Evolutionary conservation across 2,113 vertebrate genomes (phyloP).

Genomic region (Toxotes jaculatrix): DNA sequence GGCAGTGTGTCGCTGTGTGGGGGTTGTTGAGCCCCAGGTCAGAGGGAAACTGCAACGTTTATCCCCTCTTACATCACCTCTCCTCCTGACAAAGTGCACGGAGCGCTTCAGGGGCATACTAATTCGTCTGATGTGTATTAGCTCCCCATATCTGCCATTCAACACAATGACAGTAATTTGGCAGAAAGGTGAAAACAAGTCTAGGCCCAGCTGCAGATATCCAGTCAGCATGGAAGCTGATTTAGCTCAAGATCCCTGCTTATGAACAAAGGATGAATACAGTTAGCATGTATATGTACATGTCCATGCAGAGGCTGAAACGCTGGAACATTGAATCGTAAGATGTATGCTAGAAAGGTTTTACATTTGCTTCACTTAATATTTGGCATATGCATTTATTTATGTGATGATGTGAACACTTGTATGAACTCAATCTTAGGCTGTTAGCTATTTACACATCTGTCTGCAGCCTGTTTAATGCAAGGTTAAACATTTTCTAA

Average conservation of each 20-base stretch:
- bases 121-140: slow-evolving; percentile 72
- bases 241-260: slow-evolving; percentile 8
- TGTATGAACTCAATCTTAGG: background rate
- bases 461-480: slow-evolving; percentile 5
- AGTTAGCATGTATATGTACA: background rate
- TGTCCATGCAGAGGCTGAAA: too few relatives aligned
- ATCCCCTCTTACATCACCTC: slow-evolving; percentile 77
- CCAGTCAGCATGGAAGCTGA: slow-evolving; percentile 30
- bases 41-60: slow-evolving; percentile 72
- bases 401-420: background rate
- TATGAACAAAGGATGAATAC: background rate
- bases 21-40: slow-evolving; percentile 58
- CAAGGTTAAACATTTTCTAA: slow-evolving; percentile 1
- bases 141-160: slow-evolving; percentile 67
- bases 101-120: slow-evolving; percentile 68
- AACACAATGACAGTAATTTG: slow-evolving; percentile 72
- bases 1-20: slow-evolving; percentile 76
- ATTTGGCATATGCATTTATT: background rate
- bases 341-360: too few relatives aligned
- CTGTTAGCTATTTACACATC: slow-evolving; percentile 22
- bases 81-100: slow-evolving; percentile 73
- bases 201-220: slow-evolving; percentile 20
- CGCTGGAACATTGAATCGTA: background rate
- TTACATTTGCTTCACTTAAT: background rate
- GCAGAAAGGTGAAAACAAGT: slow-evolving; percentile 61